phyloP scores from a whole-genome alignment of 2,113 vertebrate genomes.

The Varanus komodoensis region DNA sequence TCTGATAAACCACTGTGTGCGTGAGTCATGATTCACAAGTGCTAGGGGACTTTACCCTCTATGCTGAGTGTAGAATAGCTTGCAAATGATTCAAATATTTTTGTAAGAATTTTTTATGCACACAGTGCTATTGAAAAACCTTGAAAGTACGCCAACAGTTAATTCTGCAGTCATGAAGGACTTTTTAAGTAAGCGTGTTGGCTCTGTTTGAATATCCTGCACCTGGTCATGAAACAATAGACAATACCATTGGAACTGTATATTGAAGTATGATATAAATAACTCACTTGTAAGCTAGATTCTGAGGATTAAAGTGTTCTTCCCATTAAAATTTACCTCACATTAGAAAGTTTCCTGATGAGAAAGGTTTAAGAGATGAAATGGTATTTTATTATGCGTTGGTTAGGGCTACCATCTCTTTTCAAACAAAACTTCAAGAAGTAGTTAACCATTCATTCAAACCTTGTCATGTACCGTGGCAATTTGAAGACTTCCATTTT shows the following conservation, averaged over 20 bases:
- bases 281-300: constrained; percentile 56
- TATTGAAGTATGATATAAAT: constrained; percentile 67
- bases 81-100: constrained; percentile 35
- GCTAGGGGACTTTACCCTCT: constrained; percentile 17
- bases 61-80: background rate
- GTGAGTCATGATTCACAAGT: background rate
- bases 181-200: constrained; percentile 50
- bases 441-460: background rate
- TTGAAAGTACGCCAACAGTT: constrained; percentile 34
- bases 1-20: background rate
- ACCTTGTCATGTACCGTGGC: background rate
- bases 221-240: constrained; percentile 75
- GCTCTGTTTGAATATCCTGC: constrained; percentile 69
- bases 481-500: background rate
- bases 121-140: background rate
- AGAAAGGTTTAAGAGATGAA: constrained; percentile 5
- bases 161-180: constrained; percentile 35
- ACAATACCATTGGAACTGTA: constrained; percentile 60
- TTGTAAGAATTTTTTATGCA: background rate
- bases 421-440: background rate
- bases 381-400: constrained; percentile 24
- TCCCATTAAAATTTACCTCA: constrained; percentile 45
- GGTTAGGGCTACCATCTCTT: background rate
- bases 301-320: constrained; percentile 52
- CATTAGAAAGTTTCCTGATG: constrained; percentile 30